Evolutionary conservation across 2,113 vertebrate species (phyloP).

Genomic region (Talpa occidentalis): DNA sequence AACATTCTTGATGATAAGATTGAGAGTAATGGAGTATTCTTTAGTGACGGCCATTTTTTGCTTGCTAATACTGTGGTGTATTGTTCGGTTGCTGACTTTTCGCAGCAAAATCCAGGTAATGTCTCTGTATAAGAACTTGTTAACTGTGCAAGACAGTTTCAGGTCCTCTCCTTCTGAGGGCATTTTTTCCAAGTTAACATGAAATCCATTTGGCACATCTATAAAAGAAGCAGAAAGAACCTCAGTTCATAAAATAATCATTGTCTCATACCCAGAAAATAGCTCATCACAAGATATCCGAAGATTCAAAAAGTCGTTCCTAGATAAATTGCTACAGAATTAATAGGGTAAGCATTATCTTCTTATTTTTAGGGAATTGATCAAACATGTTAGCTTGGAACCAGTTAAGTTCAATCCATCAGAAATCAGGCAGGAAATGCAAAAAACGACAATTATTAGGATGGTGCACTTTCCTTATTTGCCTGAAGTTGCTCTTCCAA

Average conservation of each 20-base stretch:
- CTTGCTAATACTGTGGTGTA: conserved; percentile 75
- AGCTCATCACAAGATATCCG: background rate
- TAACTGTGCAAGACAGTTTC: conserved; percentile 92
- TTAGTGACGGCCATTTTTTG: conserved; percentile 81
- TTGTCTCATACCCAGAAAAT: background rate
- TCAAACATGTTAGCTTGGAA: background rate
- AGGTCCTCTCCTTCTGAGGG: conserved; percentile 93
- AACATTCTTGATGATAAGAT: conserved; percentile 90
- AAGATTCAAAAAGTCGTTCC: background rate
- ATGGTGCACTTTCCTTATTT: background rate
- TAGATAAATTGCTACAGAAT: background rate
- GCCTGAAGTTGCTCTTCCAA: background rate
- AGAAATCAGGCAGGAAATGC: background rate
- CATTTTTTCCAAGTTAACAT: conserved; percentile 88
- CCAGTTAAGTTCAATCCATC: background rate
- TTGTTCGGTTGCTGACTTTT: conserved; percentile 84
- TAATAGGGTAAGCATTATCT: background rate
- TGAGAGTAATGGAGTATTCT: conserved; percentile 89
- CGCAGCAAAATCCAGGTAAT: conserved; percentile 91
- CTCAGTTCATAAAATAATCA: conserved; percentile 61
- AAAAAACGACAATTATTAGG: background rate
- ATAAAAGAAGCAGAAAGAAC: conserved; percentile 77
- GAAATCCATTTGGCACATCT: conserved; percentile 94
- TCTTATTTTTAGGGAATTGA: background rate
- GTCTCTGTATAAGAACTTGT: conserved; percentile 93